Percentiles rank a stretch among this genome's conserved stretches.
Conservation (phyloP, 2,797 vertebrate species). For the Carapus acus region DNA sequence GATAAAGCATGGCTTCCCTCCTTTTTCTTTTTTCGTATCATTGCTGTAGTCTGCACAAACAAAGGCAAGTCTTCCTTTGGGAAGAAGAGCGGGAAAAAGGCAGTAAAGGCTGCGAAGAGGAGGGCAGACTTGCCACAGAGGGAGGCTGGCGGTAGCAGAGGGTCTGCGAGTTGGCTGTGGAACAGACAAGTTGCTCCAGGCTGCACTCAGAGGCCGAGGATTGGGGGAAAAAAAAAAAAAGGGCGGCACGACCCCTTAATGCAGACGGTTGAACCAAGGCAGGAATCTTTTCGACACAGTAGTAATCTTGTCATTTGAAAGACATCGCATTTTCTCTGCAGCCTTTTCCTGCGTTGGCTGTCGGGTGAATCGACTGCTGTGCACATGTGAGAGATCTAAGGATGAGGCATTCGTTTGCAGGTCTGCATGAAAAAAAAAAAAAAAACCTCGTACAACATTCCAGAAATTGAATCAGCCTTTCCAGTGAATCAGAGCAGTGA, state of each 20-base stretch:
- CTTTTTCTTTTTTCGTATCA: too few relatives aligned
- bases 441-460: slow-evolving; percentile 37
- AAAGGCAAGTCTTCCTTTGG: slow-evolving; percentile 32
- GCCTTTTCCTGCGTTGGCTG: slow-evolving; percentile 34
- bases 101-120: slow-evolving; percentile 33
- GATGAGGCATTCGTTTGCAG: slow-evolving; percentile 48
- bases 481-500: slow-evolving; percentile 64
- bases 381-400: slow-evolving; percentile 25
- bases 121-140: slow-evolving; percentile 24
- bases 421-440: slow-evolving; percentile 34
- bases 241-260: slow-evolving; percentile 53
- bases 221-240: too few relatives aligned
- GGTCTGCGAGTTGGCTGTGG: slow-evolving; percentile 45
- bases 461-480: slow-evolving; percentile 67
- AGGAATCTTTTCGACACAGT: slow-evolving; percentile 47
- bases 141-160: slow-evolving; percentile 34
- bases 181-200: slow-evolving; percentile 52
- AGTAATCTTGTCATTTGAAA: slow-evolving; percentile 54
- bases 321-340: slow-evolving; percentile 53
- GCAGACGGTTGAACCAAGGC: slow-evolving; percentile 49
- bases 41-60: too few relatives aligned
- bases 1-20: too few relatives aligned
- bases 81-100: slow-evolving; percentile 27
- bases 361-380: slow-evolving; percentile 22
- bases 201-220: slow-evolving; percentile 52